Conservation (phyloP, 2,888 invertebrate species). For the Stenchaetothrips biformis region DNA sequence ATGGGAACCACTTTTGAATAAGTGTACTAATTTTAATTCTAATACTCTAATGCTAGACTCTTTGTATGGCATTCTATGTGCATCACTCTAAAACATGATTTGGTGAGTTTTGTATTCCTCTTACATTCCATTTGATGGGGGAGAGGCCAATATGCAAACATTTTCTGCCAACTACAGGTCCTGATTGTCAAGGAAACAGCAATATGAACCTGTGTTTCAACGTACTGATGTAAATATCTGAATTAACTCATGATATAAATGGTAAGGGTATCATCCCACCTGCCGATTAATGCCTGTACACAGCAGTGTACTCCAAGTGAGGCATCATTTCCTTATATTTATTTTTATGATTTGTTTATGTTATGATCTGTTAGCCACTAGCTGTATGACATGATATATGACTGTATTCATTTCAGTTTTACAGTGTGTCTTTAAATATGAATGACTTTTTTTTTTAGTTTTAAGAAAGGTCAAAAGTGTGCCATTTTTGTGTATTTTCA, state of each 20-base stretch:
- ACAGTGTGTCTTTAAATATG: not conserved
- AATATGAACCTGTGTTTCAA: not conserved
- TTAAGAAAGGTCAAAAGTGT: constrained; percentile 9
- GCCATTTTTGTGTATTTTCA: constrained; percentile 15
- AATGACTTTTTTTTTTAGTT: not conserved
- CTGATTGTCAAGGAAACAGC: no score
- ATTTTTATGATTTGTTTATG: not conserved
- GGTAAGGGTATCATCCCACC: not conserved
- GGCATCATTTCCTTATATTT: not conserved
- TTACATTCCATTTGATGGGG: not conserved
- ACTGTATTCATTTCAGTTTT: not conserved
- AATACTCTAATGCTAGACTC: no score
- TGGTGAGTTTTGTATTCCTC: not conserved
- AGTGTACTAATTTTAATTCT: no score
- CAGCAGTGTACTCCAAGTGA: no score
- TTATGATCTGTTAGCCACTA: not conserved
- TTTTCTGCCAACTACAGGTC: no score
- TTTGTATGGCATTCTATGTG: no score
- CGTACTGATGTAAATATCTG: constrained; percentile 16
- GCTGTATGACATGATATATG: not conserved
- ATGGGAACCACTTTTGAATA: no score
- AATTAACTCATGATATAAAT: not conserved
- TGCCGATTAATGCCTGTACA: not conserved
- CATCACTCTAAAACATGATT: no score
- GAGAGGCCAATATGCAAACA: not conserved